Evolutionary conservation across 2,797 vertebrate species (phyloP).

Genomic region (Oreortyx pictus): DNA sequence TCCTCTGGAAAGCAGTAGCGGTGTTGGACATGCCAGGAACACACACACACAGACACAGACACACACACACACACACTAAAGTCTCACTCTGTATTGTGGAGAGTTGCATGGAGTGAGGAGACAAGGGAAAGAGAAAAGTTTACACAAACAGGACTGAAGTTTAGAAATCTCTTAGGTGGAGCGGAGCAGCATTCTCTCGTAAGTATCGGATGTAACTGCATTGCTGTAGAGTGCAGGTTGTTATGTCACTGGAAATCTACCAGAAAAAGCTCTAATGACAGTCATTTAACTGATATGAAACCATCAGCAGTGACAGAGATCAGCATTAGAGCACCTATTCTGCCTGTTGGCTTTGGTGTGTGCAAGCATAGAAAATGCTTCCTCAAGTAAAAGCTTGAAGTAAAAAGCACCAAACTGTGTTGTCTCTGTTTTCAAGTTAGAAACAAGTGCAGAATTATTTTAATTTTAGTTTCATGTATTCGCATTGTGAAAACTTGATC

Average conservation of each 20-base stretch:
- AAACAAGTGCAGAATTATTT: neutral
- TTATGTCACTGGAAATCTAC: neutral
- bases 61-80: neutral
- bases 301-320: neutral
- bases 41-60: neutral
- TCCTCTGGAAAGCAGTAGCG: neutral
- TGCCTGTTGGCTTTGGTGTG: neutral
- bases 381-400: neutral
- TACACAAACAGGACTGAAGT: neutral
- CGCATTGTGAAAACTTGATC: neutral
- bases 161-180: neutral
- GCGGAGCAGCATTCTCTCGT: neutral
- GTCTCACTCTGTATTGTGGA: neutral
- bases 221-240: neutral
- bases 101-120: neutral
- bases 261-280: neutral
- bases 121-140: neutral
- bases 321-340: neutral
- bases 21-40: neutral
- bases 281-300: neutral
- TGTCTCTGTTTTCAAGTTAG: neutral
- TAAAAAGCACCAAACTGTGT: neutral
- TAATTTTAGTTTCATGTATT: neutral
- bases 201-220: neutral
- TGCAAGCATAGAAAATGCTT: neutral